Base-by-base conservation (phyloP, 2,113 vertebrate species). In the Lonchura striata region DNA sequence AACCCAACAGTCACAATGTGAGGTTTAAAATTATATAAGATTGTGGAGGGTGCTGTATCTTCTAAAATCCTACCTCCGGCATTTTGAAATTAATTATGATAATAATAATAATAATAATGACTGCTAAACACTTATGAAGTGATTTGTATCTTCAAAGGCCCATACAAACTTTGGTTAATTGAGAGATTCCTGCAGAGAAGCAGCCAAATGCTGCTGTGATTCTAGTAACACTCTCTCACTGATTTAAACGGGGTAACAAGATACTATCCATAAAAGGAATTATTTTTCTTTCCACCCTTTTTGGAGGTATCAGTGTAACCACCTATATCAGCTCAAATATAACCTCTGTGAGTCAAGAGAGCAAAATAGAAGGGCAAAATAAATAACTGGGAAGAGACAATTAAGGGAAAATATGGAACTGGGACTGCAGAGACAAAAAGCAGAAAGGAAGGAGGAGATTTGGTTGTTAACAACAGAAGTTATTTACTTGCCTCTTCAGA, bases 81-180 rank as follows among this genome's bases (percentile, higher is more conserved):
- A 91, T 82, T 91, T 91, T 88, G 31, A 90, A 90, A 92, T 69
- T 65, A 92, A 94, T 92, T 27, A 89, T 61, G 71, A 63, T 83
- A 27, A 72, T 82, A 87, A 65, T 84, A 91, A 85, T 59, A 91
- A 88, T 60, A 92, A 78, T 90, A 92, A 86, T 39, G 76, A 96
- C 83, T 93, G 71, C 86, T 92, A 94, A 92, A 91, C 42, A 92
- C 63, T 88, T 81, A 69, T 1, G 7, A 82, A 83, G 53, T 70
- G 81, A 95, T 92, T 92, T 85, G 8, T 87, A 92, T 90, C 89
- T 91, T 92, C 87, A 87, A 91, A 92, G 63, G 46, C 33, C 41
- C 31, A n/a, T 15, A 78, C 33, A 86, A 94, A 91, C 80, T 78
- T 92, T 2, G 4, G 79, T 56, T 93, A 94, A 95, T 75, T 84